Conservation (phyloP, 2,797 vertebrate species). For the Helicolenus hilgendorfi region DNA sequence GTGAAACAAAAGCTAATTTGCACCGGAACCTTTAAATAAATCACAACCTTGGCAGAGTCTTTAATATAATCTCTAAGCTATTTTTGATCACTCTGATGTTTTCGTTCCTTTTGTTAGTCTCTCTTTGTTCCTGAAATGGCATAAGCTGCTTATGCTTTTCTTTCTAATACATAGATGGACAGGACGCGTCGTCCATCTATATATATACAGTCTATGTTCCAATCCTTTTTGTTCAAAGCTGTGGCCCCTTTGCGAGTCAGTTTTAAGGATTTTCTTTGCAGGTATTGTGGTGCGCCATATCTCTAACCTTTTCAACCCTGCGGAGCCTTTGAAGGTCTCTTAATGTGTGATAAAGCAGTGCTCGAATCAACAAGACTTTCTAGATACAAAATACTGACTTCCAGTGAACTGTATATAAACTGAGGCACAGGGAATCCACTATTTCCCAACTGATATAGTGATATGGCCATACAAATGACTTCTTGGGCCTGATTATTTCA, state of each 20-base stretch:
- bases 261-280: background rate
- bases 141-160: constrained; percentile 27
- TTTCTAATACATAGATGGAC: too few species aligned
- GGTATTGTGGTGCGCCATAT: background rate
- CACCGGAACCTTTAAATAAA: background rate
- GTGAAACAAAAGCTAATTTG: background rate
- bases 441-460: background rate
- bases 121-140: background rate
- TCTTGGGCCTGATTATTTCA: background rate
- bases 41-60: background rate
- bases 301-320: background rate
- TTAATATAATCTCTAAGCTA: background rate
- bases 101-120: background rate
- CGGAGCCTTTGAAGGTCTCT: background rate
- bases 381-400: background rate
- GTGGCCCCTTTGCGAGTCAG: background rate
- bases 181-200: too few species aligned
- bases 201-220: background rate
- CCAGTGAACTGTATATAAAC: background rate
- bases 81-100: constrained; percentile 13
- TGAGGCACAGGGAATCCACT: background rate
- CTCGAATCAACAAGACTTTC: background rate
- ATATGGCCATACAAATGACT: background rate
- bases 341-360: background rate
- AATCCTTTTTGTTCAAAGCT: constrained; percentile 10